Conservation (phyloP, 2,113 vertebrate genomes). For the Ceuthmochares aereus region DNA sequence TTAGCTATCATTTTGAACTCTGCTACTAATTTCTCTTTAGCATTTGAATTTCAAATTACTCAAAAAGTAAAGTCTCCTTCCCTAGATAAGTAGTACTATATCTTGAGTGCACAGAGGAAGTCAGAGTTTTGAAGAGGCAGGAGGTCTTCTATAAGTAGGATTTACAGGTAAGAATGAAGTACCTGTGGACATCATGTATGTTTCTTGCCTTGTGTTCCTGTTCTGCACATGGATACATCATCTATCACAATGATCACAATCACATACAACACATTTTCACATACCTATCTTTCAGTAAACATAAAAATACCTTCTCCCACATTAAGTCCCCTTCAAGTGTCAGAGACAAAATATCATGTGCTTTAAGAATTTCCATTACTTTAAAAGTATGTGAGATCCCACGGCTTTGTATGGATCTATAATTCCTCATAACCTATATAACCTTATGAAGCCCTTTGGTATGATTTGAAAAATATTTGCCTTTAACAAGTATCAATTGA, state of each 20-base stretch:
- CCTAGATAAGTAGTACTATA: neutral
- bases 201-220: neutral
- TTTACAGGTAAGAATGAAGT: neutral
- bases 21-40: neutral
- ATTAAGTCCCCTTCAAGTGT: neutral
- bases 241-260: neutral
- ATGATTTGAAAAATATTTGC: neutral
- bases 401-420: neutral
- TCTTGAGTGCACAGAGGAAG: neutral
- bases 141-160: neutral
- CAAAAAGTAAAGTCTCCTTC: neutral
- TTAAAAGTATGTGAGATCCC: neutral
- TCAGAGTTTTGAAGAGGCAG: neutral
- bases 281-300: neutral
- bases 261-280: neutral
- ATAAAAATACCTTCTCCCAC: neutral
- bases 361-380: neutral
- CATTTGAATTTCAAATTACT: neutral
- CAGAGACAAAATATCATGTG: neutral
- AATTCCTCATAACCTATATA: neutral
- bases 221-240: neutral
- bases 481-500: neutral
- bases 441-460: neutral
- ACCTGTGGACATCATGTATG: neutral
- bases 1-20: neutral